These are phyloP conservation scores for Panagrolaimus sp. DNA, from an alignment of 1,140 invertebrate genomes.

Conservation along the genomic window DNA sequence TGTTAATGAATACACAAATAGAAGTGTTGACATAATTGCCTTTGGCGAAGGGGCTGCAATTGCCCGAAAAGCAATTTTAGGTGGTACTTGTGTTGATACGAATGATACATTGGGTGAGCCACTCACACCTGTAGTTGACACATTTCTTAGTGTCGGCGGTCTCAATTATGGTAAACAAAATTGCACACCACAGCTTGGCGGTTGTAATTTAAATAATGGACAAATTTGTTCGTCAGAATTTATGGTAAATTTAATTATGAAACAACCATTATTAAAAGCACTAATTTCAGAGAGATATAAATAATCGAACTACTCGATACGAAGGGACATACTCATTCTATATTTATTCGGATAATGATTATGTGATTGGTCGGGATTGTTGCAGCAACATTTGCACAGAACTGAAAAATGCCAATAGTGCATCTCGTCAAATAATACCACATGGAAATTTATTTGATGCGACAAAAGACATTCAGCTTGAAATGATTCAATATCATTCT, in stretches of 20 bases:
- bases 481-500: background rate
- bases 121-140: conserved; percentile 23
- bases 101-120: conserved; percentile 20
- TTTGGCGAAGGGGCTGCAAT: conserved; percentile 32
- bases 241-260: background rate
- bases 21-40: conserved; percentile 30
- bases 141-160: conserved; percentile 24
- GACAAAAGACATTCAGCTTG: background rate
- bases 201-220: conserved; percentile 19
- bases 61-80: conserved; percentile 34
- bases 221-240: conserved; percentile 9
- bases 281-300: background rate
- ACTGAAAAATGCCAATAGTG: background rate
- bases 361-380: background rate
- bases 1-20: conserved; percentile 31
- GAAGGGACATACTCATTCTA: background rate
- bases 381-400: background rate
- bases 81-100: conserved; percentile 36
- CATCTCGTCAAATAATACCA: background rate
- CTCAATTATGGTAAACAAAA: conserved; percentile 3
- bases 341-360: background rate
- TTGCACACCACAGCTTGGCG: background rate
- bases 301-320: background rate
- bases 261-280: too few species aligned
- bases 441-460: background rate